These are phyloP conservation scores for Panagrolaimus sp. DNA, from an alignment of 1,140 invertebrate species.

Conservation along the genomic window DNA sequence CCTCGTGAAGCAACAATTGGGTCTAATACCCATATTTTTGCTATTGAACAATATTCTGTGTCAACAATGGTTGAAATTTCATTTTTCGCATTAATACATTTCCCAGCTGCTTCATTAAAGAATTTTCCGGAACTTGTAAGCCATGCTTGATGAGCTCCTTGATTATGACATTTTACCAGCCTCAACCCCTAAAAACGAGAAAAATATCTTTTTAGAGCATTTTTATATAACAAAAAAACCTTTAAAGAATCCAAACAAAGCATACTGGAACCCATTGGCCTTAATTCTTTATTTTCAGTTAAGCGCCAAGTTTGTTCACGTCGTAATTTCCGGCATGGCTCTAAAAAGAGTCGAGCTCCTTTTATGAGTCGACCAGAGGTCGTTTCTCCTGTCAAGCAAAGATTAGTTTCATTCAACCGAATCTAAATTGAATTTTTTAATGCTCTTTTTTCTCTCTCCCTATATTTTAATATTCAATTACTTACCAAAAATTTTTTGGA, in stretches of 20 bases:
- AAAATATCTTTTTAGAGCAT: too few species aligned
- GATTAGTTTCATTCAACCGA: constrained; percentile 14
- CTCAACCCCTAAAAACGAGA: constrained; percentile 6
- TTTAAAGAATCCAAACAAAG: constrained; percentile 14
- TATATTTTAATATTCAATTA: neutral
- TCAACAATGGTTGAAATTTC: constrained; percentile 1
- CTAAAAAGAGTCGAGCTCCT: constrained; percentile 36
- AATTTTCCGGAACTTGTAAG: constrained; percentile 12
- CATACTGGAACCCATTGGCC: constrained; percentile 12
- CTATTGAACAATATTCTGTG: constrained; percentile 11
- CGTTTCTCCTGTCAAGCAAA: constrained; percentile 8
- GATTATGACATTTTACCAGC: constrained; percentile 1
- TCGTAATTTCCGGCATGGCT: neutral
- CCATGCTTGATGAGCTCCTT: constrained; percentile 15
- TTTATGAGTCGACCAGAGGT: constrained; percentile 11
- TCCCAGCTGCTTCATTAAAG: constrained; percentile 5
- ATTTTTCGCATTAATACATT: neutral
- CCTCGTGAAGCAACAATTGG: constrained; percentile 5
- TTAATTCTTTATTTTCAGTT: constrained; percentile 11
- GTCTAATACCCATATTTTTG: neutral
- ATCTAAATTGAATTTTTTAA: constrained; percentile 9
- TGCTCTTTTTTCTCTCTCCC: neutral
- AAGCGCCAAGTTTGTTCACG: constrained; percentile 17
- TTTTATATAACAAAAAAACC: too few species aligned
- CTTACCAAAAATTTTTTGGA: constrained; percentile 12